Evolutionary conservation across 2,888 invertebrate species (phyloP).

Genomic region (Chrysina gloriosa): DNA sequence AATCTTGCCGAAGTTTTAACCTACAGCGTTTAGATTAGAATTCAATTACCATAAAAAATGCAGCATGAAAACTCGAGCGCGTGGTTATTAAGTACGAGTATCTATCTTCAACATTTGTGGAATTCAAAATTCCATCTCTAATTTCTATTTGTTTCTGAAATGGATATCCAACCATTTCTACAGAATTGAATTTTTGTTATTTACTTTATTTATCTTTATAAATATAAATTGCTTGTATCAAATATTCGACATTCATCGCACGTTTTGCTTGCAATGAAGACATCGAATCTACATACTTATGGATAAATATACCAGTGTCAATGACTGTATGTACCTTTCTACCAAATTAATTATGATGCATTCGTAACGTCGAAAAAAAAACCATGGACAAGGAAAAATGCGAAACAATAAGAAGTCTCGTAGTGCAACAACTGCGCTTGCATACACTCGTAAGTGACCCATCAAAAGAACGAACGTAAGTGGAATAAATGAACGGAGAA

Average conservation of each 20-base stretch:
- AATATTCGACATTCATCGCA: background rate
- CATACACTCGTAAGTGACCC: background rate
- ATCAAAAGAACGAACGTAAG: background rate
- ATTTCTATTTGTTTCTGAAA: too few relatives aligned
- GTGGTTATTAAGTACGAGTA: too few relatives aligned
- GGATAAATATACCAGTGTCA: constrained; percentile 21
- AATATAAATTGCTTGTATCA: background rate
- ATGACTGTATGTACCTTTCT: background rate
- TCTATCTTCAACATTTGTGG: too few relatives aligned
- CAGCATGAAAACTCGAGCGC: too few relatives aligned
- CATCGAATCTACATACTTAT: background rate
- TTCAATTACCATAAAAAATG: too few relatives aligned
- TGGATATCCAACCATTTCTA: too few relatives aligned
- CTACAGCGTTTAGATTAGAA: too few relatives aligned
- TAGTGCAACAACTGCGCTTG: background rate
- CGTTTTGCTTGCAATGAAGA: constrained; percentile 4
- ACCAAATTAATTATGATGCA: background rate
- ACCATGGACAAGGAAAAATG: background rate
- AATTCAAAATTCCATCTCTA: too few relatives aligned
- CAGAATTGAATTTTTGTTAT: too few relatives aligned
- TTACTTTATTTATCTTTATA: too few relatives aligned
- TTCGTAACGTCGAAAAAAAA: background rate
- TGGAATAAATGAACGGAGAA: constrained; percentile 5
- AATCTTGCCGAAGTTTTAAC: too few relatives aligned
- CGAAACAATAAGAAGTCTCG: constrained; percentile 12